These are phyloP conservation scores for Wiebesia pumilae DNA, from an alignment of 1,140 invertebrate genomes.

Conservation along the genomic window DNA sequence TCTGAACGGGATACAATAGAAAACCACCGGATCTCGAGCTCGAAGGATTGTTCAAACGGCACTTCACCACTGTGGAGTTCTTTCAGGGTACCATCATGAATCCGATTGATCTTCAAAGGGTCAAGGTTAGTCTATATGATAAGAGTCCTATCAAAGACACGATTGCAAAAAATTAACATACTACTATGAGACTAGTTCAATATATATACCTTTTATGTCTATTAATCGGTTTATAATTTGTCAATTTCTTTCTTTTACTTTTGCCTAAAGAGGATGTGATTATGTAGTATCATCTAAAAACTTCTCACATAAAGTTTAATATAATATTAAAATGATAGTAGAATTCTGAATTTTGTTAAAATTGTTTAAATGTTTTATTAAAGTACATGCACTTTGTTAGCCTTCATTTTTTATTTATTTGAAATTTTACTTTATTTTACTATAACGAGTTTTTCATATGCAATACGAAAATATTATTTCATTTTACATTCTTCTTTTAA, in stretches of 20 bases:
- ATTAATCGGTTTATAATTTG: background rate
- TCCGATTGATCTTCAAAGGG: conserved; percentile 98
- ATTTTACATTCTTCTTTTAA: no score
- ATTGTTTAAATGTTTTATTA: no score
- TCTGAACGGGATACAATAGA: conserved; percentile 75
- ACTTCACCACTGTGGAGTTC: conserved; percentile 99
- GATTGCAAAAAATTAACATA: conserved; percentile 56
- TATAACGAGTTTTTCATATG: background rate
- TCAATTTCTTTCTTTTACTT: background rate
- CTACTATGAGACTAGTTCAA: conserved; percentile 12
- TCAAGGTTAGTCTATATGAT: conserved; percentile 88
- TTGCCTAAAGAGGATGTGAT: background rate
- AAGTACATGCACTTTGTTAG: no score
- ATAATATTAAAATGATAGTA: no score
- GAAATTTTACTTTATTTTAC: background rate
- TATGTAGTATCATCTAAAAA: background rate
- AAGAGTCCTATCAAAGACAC: conserved; percentile 44
- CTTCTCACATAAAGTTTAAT: no score
- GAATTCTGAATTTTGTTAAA: no score
- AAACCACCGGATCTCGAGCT: conserved; percentile 97
- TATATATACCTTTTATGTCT: background rate
- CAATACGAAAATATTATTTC: no score
- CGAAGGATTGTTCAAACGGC: conserved; percentile 99
- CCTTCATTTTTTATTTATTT: no score
- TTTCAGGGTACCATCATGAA: conserved; percentile 99